Evolutionary conservation across 2,888 invertebrate genomes (phyloP), one percentile per base, ranked within the genome.

Genomic region (Dicranocentrus wangi): DNA sequence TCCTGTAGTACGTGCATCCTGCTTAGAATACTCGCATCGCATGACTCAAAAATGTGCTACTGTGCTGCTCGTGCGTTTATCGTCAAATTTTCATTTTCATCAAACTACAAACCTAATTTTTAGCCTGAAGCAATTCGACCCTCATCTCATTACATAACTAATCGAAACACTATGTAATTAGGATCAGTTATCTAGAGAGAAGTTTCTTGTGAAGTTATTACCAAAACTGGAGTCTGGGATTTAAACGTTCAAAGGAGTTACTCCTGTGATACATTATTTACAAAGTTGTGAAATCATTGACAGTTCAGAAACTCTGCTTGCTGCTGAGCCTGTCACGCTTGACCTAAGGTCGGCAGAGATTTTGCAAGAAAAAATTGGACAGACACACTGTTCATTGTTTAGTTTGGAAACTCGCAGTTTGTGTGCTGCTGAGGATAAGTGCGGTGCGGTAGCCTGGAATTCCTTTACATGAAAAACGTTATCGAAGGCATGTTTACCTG

Each of bases 81-180:
- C 47, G 3, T 47, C 47, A 10, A 10, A 55, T 2, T 13, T n/a
- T 55, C 55, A 55, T 55, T 55, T 55, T 21, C 55, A 19, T 8
- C 15, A 51, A 15, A 51, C 55, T 55, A 51, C 15, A 51, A 15
- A 51, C 51, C 51, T n/a, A 47, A 5, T 10, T 47, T 47, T n/a
- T 3, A 32, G 32, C 32, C 32, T 32, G 47, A n/a, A n/a, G 47
- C 19, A n/a, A 23, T 47, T n/a, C 42, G 63, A 63, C 63, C 63
- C 63, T 63, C 63, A 63, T 42, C 63, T 63, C 21, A 39, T 42
- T 42, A 42, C 63, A 63, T 42, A 63, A 39, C 32, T 58, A 32
- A 61, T 61, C n/a, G 32, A 32, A 5, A 61, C 55, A 23, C 10
- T 55, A 51, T 13, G 21, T 21, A 19, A 55, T 19, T 55, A n/a